phyloP scores from a whole-genome alignment of 2,888 invertebrate genomes.

The Eupithecia tripunctaria region DNA sequence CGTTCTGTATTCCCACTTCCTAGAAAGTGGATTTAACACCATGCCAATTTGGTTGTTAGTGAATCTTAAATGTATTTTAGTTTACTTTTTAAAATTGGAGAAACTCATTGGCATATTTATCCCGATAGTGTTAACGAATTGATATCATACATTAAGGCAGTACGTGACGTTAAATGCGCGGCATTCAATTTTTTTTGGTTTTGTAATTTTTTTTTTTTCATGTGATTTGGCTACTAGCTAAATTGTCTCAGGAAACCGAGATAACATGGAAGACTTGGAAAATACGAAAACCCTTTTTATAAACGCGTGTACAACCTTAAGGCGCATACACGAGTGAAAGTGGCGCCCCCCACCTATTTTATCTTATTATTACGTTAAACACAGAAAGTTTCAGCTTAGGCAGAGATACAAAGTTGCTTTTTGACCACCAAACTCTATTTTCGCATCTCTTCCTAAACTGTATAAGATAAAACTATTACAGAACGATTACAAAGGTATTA shows the following conservation, averaged over 20 bases:
- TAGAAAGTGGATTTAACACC: not conserved
- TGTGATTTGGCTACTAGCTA: not conserved
- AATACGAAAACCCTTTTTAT: not conserved
- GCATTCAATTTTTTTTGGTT: not conserved
- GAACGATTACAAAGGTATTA: too few species aligned
- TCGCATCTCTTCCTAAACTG: too few species aligned
- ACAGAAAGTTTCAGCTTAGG: too few species aligned
- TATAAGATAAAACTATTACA: too few species aligned
- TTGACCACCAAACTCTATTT: too few species aligned
- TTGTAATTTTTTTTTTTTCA: not conserved
- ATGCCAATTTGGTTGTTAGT: not conserved
- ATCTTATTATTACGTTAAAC: too few species aligned
- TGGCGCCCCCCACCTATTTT: too few species aligned
- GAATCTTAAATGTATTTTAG: not conserved
- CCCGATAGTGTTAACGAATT: not conserved
- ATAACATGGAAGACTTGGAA: not conserved
- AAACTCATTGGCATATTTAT: constrained; percentile 57
- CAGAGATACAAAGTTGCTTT: too few species aligned
- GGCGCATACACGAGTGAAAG: too few species aligned
- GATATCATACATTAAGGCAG: not conserved
- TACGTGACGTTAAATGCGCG: not conserved
- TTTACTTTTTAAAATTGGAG: constrained; percentile 68
- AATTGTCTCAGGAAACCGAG: not conserved
- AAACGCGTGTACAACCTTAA: not conserved
- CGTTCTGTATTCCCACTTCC: not conserved